Evolutionary conservation across 2,888 invertebrate genomes (phyloP).

Genomic region (Microdon myrmicae): DNA sequence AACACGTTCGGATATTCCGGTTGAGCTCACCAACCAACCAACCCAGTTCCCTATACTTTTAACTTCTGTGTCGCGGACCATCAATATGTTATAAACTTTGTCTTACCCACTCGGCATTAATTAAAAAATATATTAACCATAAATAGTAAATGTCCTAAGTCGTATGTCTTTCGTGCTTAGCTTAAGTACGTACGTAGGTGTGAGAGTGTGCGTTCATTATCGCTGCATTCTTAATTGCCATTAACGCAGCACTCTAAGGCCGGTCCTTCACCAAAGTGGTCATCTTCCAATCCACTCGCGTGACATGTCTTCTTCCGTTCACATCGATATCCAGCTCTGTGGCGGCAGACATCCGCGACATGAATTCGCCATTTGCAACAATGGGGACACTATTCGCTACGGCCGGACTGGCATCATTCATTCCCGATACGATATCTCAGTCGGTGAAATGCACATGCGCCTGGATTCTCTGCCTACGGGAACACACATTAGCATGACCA

Average conservation of each 20-base stretch:
- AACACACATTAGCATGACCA: neutral
- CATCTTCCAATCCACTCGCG: slow-evolving; percentile 38
- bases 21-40: too few species aligned
- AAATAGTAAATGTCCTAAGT: too few species aligned
- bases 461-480: neutral
- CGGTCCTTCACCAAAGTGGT: slow-evolving; percentile 9
- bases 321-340: too few species aligned
- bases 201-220: too few species aligned
- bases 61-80: too few species aligned
- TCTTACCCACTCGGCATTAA: too few species aligned
- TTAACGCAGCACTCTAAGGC: slow-evolving; percentile 42
- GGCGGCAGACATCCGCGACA: slow-evolving; percentile 35
- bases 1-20: too few species aligned
- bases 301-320: slow-evolving; percentile 33
- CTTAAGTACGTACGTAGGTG: too few species aligned
- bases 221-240: slow-evolving; percentile 32
- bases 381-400: neutral
- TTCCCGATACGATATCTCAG: slow-evolving; percentile 25
- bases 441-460: slow-evolving; percentile 15
- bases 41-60: too few species aligned
- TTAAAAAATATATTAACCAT: too few species aligned
- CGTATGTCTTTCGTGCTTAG: too few species aligned
- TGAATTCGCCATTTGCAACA: slow-evolving; percentile 40
- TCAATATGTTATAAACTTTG: too few species aligned
- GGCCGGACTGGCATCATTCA: neutral